Evolutionary conservation across 1,140 invertebrate species (phyloP), one percentile per base, ranked within the genome.

Genomic region (Panagrolaimus sp.): DNA sequence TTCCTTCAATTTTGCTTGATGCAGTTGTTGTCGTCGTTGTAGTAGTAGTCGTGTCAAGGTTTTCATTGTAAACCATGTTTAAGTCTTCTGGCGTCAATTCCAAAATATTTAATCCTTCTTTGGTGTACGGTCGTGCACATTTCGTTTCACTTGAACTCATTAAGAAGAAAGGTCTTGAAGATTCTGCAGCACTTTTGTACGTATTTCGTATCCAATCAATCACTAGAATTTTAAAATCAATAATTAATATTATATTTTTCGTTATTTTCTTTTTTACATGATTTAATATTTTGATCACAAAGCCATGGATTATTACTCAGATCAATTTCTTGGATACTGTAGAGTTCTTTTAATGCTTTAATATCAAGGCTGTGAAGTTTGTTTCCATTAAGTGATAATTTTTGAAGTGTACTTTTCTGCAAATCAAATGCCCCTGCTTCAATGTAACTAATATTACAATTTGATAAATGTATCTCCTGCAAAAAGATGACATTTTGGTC

Each of bases 221-320:
- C 38, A 75, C 75, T 76, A 17, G n/a, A 69, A 63, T 9, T 38
- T 63, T 15, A 14, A 21, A 58, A n/a, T 21, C 8, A 58, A 21
- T 58, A 58, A 58, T 58, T 38, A 26, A 38, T 4, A 38, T 38
- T 38, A 38, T 38, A 38, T 38, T 38, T 38, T 38, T 38, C 7
- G 32, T 38, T n/a, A n/a, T n/a, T n/a, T n/a, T n/a, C n/a, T n/a
- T n/a, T n/a, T n/a, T 38, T 38, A 38, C 32, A 38, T 38, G 32
- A 4, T 38, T 38, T 38, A 26, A 76, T 66, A 15, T 47, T 21
- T 32, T 70, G 52, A 58, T 79, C 74, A 65, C 76, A 78, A n/a
- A 76, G 63, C 77, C 76, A 78, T 8, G 70, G 70, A 52, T 78
- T 78, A 26, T 71, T 48, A 9, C 74, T 76, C 9, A 76, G 43